Percentiles rank a stretch among this genome's conserved stretches.
Evolutionary conservation across 2,113 vertebrate species (phyloP).

Genomic region (Argyrosomus japonicus): DNA sequence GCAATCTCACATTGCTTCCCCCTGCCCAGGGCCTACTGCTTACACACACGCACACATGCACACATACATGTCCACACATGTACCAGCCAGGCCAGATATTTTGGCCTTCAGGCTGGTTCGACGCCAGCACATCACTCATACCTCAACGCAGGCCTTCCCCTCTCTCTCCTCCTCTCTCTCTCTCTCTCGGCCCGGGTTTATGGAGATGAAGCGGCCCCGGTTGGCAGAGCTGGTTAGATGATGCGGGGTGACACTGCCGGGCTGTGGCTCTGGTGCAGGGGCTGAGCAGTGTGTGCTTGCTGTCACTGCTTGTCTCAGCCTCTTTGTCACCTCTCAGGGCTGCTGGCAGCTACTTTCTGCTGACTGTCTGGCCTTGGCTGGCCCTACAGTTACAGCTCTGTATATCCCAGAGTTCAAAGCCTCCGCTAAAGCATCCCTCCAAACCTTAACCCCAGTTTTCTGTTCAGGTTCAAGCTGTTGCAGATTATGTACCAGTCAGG

Average conservation of each 20-base stretch:
- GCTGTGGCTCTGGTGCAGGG: slow-evolving; percentile 44
- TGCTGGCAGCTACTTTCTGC: slow-evolving; percentile 70
- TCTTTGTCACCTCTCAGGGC: slow-evolving; percentile 66
- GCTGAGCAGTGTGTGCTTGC: slow-evolving; percentile 53
- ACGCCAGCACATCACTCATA: slow-evolving; percentile 51
- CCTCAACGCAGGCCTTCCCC: slow-evolving; percentile 3
- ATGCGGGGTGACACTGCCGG: slow-evolving; percentile 62
- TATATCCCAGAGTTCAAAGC: slow-evolving; percentile 27
- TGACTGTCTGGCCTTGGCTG: slow-evolving; percentile 51
- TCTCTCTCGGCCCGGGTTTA: slow-evolving; percentile 10
- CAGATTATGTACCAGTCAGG: slow-evolving; percentile 4
- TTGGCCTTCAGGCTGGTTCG: slow-evolving; percentile 37
- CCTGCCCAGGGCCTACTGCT: slow-evolving; percentile 17
- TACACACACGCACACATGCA: not conserved
- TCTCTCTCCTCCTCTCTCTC: not conserved
- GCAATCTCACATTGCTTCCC: slow-evolving; percentile 52
- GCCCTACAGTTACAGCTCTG: slow-evolving; percentile 40
- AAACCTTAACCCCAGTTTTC: slow-evolving; percentile 1
- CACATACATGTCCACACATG: slow-evolving; percentile 27
- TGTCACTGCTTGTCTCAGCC: slow-evolving; percentile 69
- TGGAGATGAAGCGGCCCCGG: slow-evolving; percentile 30
- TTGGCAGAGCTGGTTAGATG: slow-evolving; percentile 50
- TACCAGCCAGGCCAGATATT: slow-evolving; percentile 30
- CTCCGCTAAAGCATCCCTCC: slow-evolving; percentile 1
- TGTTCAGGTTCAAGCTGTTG: not conserved